Conservation (phyloP, 2,113 vertebrate species). For the Leucoraja erinaceus region DNA sequence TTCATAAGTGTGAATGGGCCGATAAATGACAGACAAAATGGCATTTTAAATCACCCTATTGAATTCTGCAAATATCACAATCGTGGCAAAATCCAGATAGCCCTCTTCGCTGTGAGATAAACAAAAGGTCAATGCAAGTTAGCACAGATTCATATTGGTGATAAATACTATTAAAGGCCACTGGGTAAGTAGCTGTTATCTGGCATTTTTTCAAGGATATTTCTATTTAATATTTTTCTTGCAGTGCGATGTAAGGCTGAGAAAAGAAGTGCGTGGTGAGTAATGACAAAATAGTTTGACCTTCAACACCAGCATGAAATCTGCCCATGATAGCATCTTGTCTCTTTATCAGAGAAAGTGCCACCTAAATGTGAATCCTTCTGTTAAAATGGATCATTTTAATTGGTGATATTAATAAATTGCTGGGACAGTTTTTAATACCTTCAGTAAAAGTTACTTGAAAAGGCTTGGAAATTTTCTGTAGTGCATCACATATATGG, state of each 20-base stretch:
- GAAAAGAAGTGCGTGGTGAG: neutral
- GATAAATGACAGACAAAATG: neutral
- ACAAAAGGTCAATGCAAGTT: neutral
- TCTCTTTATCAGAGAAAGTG: neutral
- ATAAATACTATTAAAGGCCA: neutral
- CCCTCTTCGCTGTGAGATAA: neutral
- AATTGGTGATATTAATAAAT: neutral
- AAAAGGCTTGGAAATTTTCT: neutral
- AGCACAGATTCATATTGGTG: neutral
- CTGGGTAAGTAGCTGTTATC: neutral
- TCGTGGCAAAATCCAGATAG: neutral
- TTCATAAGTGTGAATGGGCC: neutral
- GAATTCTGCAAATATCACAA: neutral
- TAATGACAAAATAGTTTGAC: neutral
- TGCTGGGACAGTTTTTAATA: neutral
- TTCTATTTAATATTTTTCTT: neutral
- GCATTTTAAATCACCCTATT: neutral
- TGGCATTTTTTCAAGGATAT: neutral
- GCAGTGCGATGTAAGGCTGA: neutral
- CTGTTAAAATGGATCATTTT: neutral
- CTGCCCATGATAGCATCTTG: neutral
- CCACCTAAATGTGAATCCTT: neutral
- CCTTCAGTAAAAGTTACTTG: neutral
- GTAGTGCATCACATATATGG: neutral
- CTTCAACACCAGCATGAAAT: neutral